A percentile compares a stretch with the other conserved stretches of the same genome.
These are phyloP conservation scores for Calvadosia cruxmelitensis DNA, from an alignment of 30 jellyfish, hydroid and myxozoan species.

Conservation along the genomic window DNA sequence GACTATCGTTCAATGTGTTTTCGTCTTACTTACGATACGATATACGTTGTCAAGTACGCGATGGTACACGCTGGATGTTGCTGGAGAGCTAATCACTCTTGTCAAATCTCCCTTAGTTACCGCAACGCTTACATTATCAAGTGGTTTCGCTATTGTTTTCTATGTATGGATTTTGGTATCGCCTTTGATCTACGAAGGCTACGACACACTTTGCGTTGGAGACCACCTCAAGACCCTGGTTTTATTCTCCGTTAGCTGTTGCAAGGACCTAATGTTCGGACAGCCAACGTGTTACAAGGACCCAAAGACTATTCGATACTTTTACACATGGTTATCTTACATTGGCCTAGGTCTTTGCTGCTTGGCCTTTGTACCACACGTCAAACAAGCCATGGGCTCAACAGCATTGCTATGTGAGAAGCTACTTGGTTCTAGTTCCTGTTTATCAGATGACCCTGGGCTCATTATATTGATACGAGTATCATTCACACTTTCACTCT, in stretches of 20 bases:
- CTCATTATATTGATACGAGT: slow-evolving; percentile 44
- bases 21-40: neutral
- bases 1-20: neutral
- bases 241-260: neutral
- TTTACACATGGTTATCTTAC: neutral
- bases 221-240: slow-evolving; percentile 1
- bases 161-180: slow-evolving; percentile 9
- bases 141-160: slow-evolving; percentile 5
- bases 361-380: slow-evolving; percentile 7
- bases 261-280: neutral
- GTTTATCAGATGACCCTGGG: slow-evolving; percentile 63
- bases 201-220: slow-evolving; percentile 5
- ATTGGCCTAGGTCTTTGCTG: slow-evolving; percentile 8
- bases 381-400: slow-evolving; percentile 12
- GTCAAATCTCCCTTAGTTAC: slow-evolving; percentile 3
- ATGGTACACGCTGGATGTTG: neutral
- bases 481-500: slow-evolving; percentile 20
- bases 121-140: neutral
- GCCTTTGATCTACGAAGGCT: neutral
- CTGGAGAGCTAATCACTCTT: neutral
- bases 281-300: slow-evolving; percentile 5
- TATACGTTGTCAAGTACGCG: neutral
- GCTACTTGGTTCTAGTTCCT: slow-evolving; percentile 19
- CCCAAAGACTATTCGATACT: slow-evolving; percentile 5
- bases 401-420: slow-evolving; percentile 37